These are phyloP conservation scores for Acanthopleura granulata DNA, from an alignment of 2,888 invertebrate genomes.

Conservation along the genomic window DNA sequence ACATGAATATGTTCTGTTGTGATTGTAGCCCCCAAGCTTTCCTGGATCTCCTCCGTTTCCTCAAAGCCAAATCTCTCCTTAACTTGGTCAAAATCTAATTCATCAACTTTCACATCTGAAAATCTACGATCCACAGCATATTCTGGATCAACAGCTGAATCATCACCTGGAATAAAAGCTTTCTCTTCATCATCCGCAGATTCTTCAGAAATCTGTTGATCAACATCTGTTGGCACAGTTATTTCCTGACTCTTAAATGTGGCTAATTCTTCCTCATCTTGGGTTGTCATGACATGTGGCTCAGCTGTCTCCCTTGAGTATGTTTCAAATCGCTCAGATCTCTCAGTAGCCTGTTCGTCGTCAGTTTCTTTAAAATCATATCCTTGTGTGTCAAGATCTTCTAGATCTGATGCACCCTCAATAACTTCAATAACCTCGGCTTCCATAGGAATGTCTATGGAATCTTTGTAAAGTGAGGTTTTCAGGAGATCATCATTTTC, in stretches of 20 bases:
- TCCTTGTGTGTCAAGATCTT: not conserved
- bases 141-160: conserved; percentile 27
- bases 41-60: conserved; percentile 25
- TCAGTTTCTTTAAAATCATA: not conserved
- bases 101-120: conserved; percentile 24
- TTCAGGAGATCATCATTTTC: conserved; percentile 23
- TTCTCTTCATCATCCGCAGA: conserved; percentile 20
- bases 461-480: not conserved
- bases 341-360: not conserved
- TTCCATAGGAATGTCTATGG: conserved; percentile 19
- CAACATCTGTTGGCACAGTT: conserved; percentile 21
- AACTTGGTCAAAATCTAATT: conserved; percentile 19
- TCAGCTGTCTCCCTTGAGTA: not conserved
- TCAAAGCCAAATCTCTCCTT: conserved; percentile 3
- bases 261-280: conserved; percentile 13
- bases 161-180: conserved; percentile 11
- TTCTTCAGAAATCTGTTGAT: conserved; percentile 11
- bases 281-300: not conserved
- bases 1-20: conserved; percentile 8
- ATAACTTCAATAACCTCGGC: conserved; percentile 15
- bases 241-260: conserved; percentile 13
- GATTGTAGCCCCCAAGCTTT: conserved; percentile 25
- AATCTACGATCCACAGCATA: conserved; percentile 24
- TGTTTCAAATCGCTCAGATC: not conserved
- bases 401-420: conserved; percentile 1